Evolutionary conservation across 1,140 invertebrate genomes (phyloP).

Genomic region (Lordiphosa stackelbergi): DNA sequence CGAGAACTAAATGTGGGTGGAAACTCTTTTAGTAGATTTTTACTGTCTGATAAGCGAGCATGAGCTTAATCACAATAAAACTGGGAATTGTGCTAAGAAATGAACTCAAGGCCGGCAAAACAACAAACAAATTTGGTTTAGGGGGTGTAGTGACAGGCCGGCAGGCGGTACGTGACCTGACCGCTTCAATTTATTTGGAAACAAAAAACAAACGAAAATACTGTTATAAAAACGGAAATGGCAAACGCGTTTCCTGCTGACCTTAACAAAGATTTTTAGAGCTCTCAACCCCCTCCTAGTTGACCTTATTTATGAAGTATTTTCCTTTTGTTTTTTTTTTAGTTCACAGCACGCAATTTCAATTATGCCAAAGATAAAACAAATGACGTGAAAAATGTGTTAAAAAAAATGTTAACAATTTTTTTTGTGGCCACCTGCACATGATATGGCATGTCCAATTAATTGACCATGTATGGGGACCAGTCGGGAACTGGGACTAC

Average conservation of each 20-base stretch:
- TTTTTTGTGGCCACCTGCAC: constrained; percentile 18
- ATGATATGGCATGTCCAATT: constrained; percentile 19
- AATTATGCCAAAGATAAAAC: constrained; percentile 35
- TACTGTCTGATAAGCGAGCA: no score
- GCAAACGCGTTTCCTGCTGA: constrained; percentile 55
- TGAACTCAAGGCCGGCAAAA: constrained; percentile 2
- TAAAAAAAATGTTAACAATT: constrained; percentile 1
- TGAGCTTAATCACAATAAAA: no score
- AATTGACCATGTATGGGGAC: constrained; percentile 3
- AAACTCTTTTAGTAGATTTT: constrained; percentile 11
- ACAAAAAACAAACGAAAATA: constrained; percentile 13
- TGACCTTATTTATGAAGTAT: constrained; percentile 4
- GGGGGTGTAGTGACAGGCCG: neutral
- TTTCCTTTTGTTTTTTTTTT: constrained; percentile 29
- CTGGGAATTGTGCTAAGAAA: constrained; percentile 3
- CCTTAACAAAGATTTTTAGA: constrained; percentile 9
- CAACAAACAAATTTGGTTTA: neutral
- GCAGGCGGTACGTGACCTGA: constrained; percentile 4
- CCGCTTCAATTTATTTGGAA: constrained; percentile 34
- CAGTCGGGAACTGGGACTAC: constrained; percentile 32
- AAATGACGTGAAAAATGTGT: constrained; percentile 15
- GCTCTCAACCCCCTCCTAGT: neutral
- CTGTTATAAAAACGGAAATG: constrained; percentile 49
- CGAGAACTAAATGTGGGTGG: no score
- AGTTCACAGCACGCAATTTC: constrained; percentile 32